Evolutionary conservation across 2,113 vertebrate species (phyloP).

Genomic region (Corydoras sp.): DNA sequence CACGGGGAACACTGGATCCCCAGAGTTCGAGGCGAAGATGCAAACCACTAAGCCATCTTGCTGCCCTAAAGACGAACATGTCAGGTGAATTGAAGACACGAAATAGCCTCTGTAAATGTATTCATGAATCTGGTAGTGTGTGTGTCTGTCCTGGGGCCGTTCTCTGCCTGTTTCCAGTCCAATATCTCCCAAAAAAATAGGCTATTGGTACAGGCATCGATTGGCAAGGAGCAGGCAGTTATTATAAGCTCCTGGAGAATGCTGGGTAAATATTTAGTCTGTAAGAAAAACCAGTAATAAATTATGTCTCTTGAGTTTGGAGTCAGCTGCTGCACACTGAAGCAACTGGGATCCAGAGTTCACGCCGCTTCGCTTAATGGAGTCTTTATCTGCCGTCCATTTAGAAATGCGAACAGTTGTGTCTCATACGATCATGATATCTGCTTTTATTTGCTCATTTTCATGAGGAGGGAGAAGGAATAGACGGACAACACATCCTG

Average conservation of each 20-base stretch:
- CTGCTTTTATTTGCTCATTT: neutral
- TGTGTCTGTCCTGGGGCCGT: no score
- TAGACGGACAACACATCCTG: slow-evolving; percentile 7
- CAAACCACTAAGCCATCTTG: no score
- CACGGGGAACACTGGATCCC: no score
- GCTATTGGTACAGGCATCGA: neutral
- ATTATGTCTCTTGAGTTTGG: slow-evolving; percentile 38
- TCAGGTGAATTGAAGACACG: no score
- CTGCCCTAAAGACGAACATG: no score
- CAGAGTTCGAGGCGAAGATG: no score
- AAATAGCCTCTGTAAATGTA: no score
- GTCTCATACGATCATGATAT: neutral
- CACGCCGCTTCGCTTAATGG: neutral
- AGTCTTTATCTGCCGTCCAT: neutral
- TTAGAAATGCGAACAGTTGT: neutral
- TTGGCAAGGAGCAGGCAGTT: slow-evolving; percentile 48
- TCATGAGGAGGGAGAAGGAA: no score
- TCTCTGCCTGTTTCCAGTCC: no score
- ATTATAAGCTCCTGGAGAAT: slow-evolving; percentile 62
- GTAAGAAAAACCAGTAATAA: slow-evolving; percentile 62
- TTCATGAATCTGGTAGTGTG: no score
- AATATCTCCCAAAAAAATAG: neutral
- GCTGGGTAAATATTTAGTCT: slow-evolving; percentile 69
- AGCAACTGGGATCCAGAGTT: slow-evolving; percentile 2
- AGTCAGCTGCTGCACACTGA: slow-evolving; percentile 34